A percentile compares a stretch with the other conserved stretches of the same genome.
These are phyloP conservation scores for Fratercula arctica DNA, from an alignment of 2,797 vertebrate species.

Conservation along the genomic window DNA sequence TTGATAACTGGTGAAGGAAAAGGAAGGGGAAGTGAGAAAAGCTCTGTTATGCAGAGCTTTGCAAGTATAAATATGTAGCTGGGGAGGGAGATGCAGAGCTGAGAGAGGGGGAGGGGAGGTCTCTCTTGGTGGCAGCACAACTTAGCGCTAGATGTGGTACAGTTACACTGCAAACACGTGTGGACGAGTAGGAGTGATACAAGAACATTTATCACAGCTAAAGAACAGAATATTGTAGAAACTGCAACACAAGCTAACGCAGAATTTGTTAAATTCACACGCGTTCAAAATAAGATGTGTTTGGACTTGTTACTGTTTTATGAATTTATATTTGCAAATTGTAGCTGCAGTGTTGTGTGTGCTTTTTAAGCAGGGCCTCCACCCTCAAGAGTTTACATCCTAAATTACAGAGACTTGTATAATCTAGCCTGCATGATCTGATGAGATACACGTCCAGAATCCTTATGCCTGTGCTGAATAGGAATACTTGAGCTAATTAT, in stretches of 20 bases:
- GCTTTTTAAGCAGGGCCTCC: background rate
- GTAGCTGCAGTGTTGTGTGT: background rate
- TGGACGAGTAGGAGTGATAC: background rate
- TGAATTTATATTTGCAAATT: background rate
- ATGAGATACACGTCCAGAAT: background rate
- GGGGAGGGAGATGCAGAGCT: background rate
- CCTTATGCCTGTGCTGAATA: background rate
- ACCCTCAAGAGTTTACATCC: background rate
- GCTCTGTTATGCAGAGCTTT: background rate
- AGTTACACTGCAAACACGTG: fast-evolving
- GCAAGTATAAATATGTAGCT: background rate
- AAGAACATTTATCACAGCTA: background rate
- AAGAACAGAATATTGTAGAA: background rate
- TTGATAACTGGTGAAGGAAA: background rate
- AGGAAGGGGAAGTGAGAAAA: background rate
- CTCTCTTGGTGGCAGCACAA: background rate
- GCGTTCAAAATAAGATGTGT: background rate
- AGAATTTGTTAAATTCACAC: background rate
- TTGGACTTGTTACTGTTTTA: background rate
- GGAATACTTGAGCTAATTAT: background rate
- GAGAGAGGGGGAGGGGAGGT: background rate
- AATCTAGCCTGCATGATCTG: background rate
- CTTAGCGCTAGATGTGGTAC: background rate
- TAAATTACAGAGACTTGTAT: background rate
- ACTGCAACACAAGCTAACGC: background rate